phyloP scores from a whole-genome alignment of 2,797 vertebrate genomes.

The Gymnothorax javanicus region DNA sequence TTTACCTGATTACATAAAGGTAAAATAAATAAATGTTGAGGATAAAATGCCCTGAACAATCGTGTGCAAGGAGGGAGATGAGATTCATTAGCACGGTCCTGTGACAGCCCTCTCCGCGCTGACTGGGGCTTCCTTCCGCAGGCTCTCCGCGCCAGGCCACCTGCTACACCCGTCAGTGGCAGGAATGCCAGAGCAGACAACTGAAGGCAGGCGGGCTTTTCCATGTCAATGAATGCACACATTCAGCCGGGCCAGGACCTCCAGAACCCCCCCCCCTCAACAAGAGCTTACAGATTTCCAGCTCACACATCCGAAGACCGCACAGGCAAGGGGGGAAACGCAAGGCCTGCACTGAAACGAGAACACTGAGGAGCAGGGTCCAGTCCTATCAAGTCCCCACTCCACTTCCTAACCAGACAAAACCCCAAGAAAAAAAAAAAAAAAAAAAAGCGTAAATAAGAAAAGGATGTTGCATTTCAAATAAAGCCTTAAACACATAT shows the following conservation, averaged over 20 bases:
- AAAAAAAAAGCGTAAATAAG: too few relatives aligned
- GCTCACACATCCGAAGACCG: background rate
- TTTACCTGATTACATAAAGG: too few relatives aligned
- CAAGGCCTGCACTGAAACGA: constrained; percentile 17
- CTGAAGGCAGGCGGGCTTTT: background rate
- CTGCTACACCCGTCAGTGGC: constrained; percentile 17
- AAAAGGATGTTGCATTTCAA: too few relatives aligned
- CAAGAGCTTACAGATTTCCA: background rate
- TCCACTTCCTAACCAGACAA: background rate
- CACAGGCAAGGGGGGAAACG: background rate
- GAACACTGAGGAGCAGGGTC: background rate
- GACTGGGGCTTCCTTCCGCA: constrained; percentile 15
- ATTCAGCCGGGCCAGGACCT: constrained; percentile 1
- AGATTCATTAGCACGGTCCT: background rate
- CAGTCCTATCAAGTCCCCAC: background rate
- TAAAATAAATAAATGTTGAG: too few relatives aligned
- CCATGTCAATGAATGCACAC: constrained; percentile 15
- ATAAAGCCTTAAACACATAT: too few relatives aligned
- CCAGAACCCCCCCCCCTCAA: background rate
- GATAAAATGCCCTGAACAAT: too few relatives aligned
- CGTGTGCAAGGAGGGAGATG: background rate
- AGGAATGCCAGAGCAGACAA: constrained; percentile 20
- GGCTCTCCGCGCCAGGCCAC: background rate
- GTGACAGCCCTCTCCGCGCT: background rate
- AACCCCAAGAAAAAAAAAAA: background rate